Base-by-base conservation (phyloP, 2,797 vertebrate genomes). In the Notolepis coatsorum region DNA sequence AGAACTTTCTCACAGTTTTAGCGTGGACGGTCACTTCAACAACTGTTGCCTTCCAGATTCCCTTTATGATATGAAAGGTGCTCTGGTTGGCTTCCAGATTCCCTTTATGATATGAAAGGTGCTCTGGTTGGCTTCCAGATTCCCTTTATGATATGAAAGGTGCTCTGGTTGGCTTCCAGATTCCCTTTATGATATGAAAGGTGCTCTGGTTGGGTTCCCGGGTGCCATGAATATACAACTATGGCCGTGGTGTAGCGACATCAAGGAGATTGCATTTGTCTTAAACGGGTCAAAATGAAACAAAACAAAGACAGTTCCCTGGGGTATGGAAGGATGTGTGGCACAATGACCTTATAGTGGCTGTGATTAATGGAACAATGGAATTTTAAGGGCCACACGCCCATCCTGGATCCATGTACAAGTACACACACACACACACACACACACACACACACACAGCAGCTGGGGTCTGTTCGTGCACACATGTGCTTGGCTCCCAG, bases 391-490 rank as follows among this genome's bases (percentile, higher is more conserved):
- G 41, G 35, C 57, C 23, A 38, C 62, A 61, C 65, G 9, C 58
- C 57, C 51, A 10, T 54, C 41, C 30, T 38, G 52, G 71, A 53
- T 35, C 55, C 48, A 41, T 20, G 17, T 38, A 15, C 53, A 33
- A 51, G 51, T 71, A 71, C 58, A 74, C 65, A 49, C 24, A 45
- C 6, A 37, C 47, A 49, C 59, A 77, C 69, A 68, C 59, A 42
- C 75, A 30, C 50, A 42, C 64, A 43, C 46, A 58, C 54, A 57
- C 49, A 51, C 66, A 58, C 25, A 33, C 62, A 55, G 71, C 92
- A 92, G 91, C 90, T 93, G 91, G 73, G 72, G 86, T 71, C 68
- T 87, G 84, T 89, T 84, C 70, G 52, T 71, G 72, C 81, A 68
- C 87, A 82, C 71, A 68, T 62, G 64, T 66, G 69, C 53, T 68